Conservation (phyloP, 2,797 vertebrate species). For the Takifugu ocellatus region DNA sequence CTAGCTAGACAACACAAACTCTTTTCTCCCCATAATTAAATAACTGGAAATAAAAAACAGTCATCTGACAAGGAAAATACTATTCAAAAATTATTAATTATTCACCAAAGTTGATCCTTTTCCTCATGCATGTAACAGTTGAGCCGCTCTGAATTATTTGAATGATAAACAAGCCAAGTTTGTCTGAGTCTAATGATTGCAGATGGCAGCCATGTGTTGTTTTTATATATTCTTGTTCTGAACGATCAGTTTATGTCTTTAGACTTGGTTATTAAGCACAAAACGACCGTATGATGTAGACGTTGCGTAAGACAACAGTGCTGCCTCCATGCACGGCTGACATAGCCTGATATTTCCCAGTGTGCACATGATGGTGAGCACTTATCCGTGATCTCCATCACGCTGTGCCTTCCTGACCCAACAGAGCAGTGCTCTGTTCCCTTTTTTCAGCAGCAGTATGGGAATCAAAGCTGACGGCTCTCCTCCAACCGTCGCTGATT, state of each 20-base stretch:
- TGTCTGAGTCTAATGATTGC: no score
- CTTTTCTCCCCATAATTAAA: constrained; percentile 12
- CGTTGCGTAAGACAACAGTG: background rate
- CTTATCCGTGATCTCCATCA: constrained; percentile 37
- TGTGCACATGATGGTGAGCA: background rate
- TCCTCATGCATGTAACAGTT: background rate
- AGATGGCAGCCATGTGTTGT: background rate
- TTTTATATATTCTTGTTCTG: no score
- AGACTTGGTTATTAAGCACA: background rate
- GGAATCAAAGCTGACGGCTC: constrained; percentile 30
- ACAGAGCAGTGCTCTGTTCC: constrained; percentile 26
- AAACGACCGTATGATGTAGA: background rate
- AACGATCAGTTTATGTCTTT: background rate
- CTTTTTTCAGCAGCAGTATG: constrained; percentile 20
- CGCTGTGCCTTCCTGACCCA: constrained; percentile 29
- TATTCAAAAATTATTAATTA: background rate
- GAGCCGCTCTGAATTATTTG: background rate
- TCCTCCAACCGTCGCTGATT: constrained; percentile 6
- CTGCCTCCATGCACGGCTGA: background rate
- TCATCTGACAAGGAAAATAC: constrained; percentile 21
- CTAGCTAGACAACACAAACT: constrained; percentile 17
- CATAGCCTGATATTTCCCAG: background rate
- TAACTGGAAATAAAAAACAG: constrained; percentile 8
- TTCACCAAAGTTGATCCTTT: background rate
- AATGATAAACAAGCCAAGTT: background rate